Evolutionary conservation across 2,888 invertebrate genomes (phyloP), one percentile per base, ranked within the genome.

Genomic region (Pecten maximus): DNA sequence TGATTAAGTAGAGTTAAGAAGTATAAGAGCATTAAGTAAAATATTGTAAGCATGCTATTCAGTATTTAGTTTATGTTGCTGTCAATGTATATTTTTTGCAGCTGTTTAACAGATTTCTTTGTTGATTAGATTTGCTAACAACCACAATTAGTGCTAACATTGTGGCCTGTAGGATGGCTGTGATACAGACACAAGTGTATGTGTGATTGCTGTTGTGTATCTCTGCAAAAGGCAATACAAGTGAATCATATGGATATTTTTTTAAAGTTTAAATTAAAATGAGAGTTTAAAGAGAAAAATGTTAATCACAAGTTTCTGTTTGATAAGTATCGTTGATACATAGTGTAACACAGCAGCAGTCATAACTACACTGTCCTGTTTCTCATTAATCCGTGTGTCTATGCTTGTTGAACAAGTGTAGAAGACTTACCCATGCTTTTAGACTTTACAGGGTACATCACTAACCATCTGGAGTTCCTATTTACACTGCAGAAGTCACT

Each of bases 21-120:
- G 19, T 48, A 48, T 48, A 16, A 19, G 15, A 48, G 19, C 19
- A 74, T 23, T 35, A 74, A 23, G 74, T 74, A 74, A 35, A 35
- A 35, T 12, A 28, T 74, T 74, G 74, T 28, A 74, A 74, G 74
- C 74, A 74, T 74, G 74, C 35, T 74, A 74, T 74, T 28, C 35
- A 74, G 35, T 74, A 74, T 74, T 74, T 48, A 48, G 48, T 48
- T 48, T 74, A 74, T 35, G 19, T 74, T 74, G 74, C 74, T 74
- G 35, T 74, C 8, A 35, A 28, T 74, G 74, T 74, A 74, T 28
- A 74, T 74, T 74, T 74, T 74, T 74, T 74, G 74, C 74, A 74
- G 74, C 74, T 74, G 74, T 35, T 74, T 74, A n/a, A 28, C 74
- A 74, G 4, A 74, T 74, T 74, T 74, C 8, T 35, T 74, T 74